Percentiles rank a stretch among this genome's conserved stretches.
phyloP scores from a whole-genome alignment of 2,888 invertebrate species.

The Caenorhabditis becei region DNA sequence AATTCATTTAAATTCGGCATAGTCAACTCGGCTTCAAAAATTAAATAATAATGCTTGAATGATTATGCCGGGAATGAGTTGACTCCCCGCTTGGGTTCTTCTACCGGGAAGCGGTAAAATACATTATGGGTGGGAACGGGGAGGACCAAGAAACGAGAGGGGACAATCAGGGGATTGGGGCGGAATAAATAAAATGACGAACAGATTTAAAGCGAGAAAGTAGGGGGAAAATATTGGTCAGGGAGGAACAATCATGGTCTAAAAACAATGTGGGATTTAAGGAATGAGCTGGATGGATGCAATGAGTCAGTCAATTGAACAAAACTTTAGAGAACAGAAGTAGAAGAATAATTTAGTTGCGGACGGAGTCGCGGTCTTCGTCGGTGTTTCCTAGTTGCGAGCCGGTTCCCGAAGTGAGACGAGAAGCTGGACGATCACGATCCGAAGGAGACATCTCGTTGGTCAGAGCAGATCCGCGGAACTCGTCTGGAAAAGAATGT shows the following conservation, averaged over 20 bases:
- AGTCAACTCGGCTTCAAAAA: conserved; percentile 17
- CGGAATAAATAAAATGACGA: conserved; percentile 25
- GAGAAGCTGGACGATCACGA: conserved; percentile 55
- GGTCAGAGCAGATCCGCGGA: conserved; percentile 42
- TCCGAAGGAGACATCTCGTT: conserved; percentile 63
- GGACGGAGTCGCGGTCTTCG: conserved; percentile 56
- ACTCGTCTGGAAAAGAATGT: conserved; percentile 48
- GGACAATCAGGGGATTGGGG: conserved; percentile 2
- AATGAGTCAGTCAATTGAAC: conserved; percentile 34
- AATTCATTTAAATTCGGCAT: conserved; percentile 31
- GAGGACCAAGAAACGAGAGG: background rate
- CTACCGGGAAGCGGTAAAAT: conserved; percentile 56
- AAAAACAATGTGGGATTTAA: conserved; percentile 26
- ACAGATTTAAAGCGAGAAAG: conserved; percentile 42
- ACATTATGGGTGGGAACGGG: conserved; percentile 15
- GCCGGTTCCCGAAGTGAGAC: conserved; percentile 61
- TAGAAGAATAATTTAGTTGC: conserved; percentile 31
- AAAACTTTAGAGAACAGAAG: conserved; percentile 4
- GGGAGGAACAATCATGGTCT: conserved; percentile 27
- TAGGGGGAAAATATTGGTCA: conserved; percentile 13
- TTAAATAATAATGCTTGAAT: conserved; percentile 6
- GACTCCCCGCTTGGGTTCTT: conserved; percentile 9
- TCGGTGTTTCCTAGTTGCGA: conserved; percentile 60
- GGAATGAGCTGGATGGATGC: conserved; percentile 17
- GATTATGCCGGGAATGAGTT: conserved; percentile 21